Conservation (phyloP, 2,113 vertebrate species). For the Talpa occidentalis region DNA sequence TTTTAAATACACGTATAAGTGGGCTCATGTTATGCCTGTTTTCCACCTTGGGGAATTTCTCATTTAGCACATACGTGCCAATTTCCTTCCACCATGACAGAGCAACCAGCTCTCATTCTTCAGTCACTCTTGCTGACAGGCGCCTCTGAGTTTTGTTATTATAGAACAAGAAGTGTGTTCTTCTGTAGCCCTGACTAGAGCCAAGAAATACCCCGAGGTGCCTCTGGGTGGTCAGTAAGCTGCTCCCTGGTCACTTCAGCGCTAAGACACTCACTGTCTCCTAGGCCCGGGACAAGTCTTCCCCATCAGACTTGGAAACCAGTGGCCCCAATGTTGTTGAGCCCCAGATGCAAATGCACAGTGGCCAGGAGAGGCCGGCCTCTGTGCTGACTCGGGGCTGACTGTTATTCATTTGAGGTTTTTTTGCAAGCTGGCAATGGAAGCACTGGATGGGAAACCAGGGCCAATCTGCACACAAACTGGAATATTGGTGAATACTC, state of each 20-base stretch:
- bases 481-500: fast-evolving
- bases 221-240: background rate
- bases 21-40: background rate
- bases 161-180: background rate
- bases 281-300: background rate
- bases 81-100: background rate
- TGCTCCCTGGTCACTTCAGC: fast-evolving
- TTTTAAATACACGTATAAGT: fast-evolving
- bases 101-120: fast-evolving
- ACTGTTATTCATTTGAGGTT: fast-evolving
- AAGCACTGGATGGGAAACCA: fast-evolving
- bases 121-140: background rate
- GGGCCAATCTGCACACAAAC: background rate
- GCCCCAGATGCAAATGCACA: fast-evolving
- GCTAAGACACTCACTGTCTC: background rate
- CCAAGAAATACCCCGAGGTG: background rate
- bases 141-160: background rate
- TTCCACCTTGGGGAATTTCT: background rate
- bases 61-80: fast-evolving
- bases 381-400: background rate
- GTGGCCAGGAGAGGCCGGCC: no score
- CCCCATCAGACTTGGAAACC: fast-evolving
- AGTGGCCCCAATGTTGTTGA: background rate
- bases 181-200: no score
- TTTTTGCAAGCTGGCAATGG: background rate